These are phyloP conservation scores for Stercorarius parasiticus DNA, from an alignment of 2,113 vertebrate species.

Conservation along the genomic window DNA sequence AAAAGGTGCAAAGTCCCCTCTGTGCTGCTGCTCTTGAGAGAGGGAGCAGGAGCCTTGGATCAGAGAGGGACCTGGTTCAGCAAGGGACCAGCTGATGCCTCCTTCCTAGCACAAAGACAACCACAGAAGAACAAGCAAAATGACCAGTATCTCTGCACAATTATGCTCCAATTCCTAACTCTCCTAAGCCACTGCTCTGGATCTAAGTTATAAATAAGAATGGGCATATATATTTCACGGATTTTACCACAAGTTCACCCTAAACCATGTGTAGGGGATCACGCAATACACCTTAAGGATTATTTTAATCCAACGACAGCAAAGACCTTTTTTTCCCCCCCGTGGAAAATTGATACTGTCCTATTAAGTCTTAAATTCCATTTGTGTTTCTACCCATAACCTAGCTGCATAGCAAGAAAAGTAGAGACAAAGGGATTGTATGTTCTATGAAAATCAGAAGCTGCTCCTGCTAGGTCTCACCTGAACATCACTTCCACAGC, in stretches of 20 bases:
- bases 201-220: not conserved
- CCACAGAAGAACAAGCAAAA: not conserved
- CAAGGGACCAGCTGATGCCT: rapidly evolving
- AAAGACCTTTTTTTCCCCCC: not conserved
- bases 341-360: not conserved
- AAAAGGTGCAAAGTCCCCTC: not conserved
- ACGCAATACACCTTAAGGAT: not conserved
- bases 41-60: not conserved
- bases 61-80: not conserved
- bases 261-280: not conserved
- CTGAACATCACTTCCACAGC: not conserved
- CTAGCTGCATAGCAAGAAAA: not conserved
- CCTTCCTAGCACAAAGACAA: not conserved
- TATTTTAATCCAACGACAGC: not conserved
- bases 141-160: not conserved
- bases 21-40: not conserved
- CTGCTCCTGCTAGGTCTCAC: not conserved
- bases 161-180: not conserved
- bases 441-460: not conserved
- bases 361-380: not conserved
- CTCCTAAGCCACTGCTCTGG: not conserved
- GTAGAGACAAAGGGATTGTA: not conserved
- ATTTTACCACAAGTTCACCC: not conserved
- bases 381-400: not conserved
- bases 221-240: not conserved